Base-by-base conservation (phyloP, 2,113 vertebrate genomes). In the Oreochromis spilurus region DNA sequence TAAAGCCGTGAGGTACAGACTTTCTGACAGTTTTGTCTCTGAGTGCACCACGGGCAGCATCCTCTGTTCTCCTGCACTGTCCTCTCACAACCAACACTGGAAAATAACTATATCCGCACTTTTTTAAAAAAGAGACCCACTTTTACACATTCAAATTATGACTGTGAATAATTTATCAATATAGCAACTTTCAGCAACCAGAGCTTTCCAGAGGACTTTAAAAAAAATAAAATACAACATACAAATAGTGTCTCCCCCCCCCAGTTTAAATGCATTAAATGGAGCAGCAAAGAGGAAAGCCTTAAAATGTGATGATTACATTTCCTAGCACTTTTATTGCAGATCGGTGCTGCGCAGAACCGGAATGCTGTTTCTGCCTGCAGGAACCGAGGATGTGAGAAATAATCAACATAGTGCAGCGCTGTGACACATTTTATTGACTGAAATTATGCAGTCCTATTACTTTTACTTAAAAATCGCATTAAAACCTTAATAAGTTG, bases 1-100 rank as follows among this genome's bases (percentile, higher is more conserved):
- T 58, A 79, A 84, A 60, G 85, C 81, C 14, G n/a, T 55, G 86
- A 84, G 86, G 72, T 57, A 79, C 75, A 9, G 24, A 88, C 62
- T 34, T 75, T 45, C 29, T n/a, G 87, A 91, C 82, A 50, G 34
- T 58, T 62, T 62, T 2, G 60, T 24, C 55, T 58, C 9, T n/a
- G 70, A 9, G 19, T 6, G 12, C 19, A 31, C 16, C 13, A 43
- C 6, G 3, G 19, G 52, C 53, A 45, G 8, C 43, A 40, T 45
- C 60, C 26, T 12, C 77, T 5, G 50, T 48, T 65, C 60, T 52
- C 13, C 82, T 83, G 17, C 62, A 40, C 31, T n/a, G 58, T 12
- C n/a, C 9, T 70, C 21, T 24, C 36, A 70, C 12, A 16, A 14
- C n/a, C 4, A 40, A 70, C 12, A 43, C 36, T 43, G 36, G 62